Percentiles rank a stretch among this genome's conserved stretches.
Evolutionary conservation across 2,113 vertebrate species (phyloP).

Genomic region (Chloropsis hardwickii): DNA sequence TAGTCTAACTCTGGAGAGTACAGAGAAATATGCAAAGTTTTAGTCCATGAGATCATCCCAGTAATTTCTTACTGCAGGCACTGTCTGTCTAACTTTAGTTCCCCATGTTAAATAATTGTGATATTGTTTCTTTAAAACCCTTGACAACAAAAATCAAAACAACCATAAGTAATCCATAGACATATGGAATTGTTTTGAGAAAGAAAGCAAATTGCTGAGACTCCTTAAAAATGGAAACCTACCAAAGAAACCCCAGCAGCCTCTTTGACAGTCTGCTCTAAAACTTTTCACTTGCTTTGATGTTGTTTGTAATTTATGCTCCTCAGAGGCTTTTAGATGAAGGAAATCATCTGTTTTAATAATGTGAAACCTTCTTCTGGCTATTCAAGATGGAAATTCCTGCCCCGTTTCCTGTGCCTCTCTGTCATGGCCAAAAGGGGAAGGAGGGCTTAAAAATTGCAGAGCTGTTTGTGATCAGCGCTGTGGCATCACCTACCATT

Average conservation of each 20-base stretch:
- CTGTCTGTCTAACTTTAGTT: slow-evolving; percentile 29
- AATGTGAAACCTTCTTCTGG: slow-evolving; percentile 52
- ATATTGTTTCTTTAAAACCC: slow-evolving; percentile 51
- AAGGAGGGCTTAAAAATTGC: background rate
- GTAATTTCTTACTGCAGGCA: background rate
- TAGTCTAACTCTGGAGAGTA: background rate
- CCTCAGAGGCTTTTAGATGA: slow-evolving; percentile 48
- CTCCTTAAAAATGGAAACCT: slow-evolving; percentile 38
- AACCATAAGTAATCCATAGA: slow-evolving; percentile 29
- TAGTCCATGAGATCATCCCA: slow-evolving; percentile 38
- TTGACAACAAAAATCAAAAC: slow-evolving; percentile 57
- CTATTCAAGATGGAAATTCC: slow-evolving; percentile 40
- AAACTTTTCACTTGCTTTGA: slow-evolving; percentile 9
- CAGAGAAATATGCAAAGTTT: slow-evolving; percentile 13
- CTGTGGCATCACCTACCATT: background rate
- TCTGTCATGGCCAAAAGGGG: background rate
- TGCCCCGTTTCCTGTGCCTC: slow-evolving; percentile 48
- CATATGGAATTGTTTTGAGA: slow-evolving; percentile 58
- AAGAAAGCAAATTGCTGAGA: slow-evolving; percentile 43
- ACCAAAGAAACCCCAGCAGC: slow-evolving; percentile 46
- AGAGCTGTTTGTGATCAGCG: background rate
- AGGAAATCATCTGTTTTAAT: slow-evolving; percentile 65
- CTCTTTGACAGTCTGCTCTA: slow-evolving; percentile 32
- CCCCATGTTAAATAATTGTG: background rate
- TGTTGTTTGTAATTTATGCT: slow-evolving; percentile 57